Evolutionary conservation across 2,888 invertebrate genomes (phyloP), one percentile per base, ranked within the genome.

Genomic region (Synergus itoensis): DNA sequence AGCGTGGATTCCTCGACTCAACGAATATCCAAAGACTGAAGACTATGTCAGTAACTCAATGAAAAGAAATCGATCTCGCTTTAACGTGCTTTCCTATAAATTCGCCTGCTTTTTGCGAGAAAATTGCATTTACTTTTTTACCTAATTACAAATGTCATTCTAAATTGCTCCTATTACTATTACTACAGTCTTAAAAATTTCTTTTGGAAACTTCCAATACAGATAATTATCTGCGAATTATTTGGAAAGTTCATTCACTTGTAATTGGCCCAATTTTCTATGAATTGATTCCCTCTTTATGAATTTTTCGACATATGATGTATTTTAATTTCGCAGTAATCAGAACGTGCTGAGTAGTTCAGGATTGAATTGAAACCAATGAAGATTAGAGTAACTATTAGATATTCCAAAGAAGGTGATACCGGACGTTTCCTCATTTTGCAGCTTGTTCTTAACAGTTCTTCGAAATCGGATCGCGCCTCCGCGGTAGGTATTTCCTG

Each of bases 401-500:
- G 43, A 1, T 11, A 45, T 67, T 43, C 67, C 67, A 21, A 67
- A 67, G 45, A 67, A 67, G 67, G 67, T 67, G 45, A 65, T 65
- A 65, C 65, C 65, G 60, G 63, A 40, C 62, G 76, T 76, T 77
- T 77, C 69, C 69, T 60, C 78, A 78, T 60, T 60, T 57, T 67
- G 62, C 43, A 21, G 57, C 62, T 21, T 60, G 78, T 78, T 69
- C 60, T 77, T 65, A 65, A 65, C 45, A 77, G 69, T 69, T 73
- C 62, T 48, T 78, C 63, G 73, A 78, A 78, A 73, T 78, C 78
- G 48, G 62, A 69, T 78, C 62, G 78, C 78, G 73, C 78, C 78
- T 78, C 73, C 78, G 63, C 78, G 21, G 21, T 67, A 43, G 67
- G 73, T 63, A 62, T 78, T 78, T 78, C 78, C 78, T 78, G 78